Base-by-base conservation (phyloP, 1,140 invertebrate species). In the Drosophila virilis region DNA sequence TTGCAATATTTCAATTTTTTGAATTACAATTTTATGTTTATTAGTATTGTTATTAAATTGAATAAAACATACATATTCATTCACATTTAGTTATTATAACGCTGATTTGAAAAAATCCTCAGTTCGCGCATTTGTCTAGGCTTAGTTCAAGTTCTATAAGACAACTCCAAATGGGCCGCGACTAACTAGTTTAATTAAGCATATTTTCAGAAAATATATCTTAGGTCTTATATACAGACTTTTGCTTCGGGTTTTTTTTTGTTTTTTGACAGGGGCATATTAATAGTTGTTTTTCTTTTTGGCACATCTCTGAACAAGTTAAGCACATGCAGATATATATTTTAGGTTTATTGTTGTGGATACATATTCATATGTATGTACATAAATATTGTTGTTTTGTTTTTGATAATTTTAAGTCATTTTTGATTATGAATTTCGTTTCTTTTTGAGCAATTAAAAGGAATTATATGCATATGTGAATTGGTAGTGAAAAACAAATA, bases 391-490 rank as follows among this genome's bases (percentile, higher is more conserved):
- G 50, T 46, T 37, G 45, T 68, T 51, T 35, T 52, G 8, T 12
- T 64, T 69, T 42, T 62, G 72, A 58, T 33, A 78, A 58, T 33
- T 60, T 46, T 42, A 64, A 50, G 5, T 40, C 40, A 74, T 59
- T 78, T 51, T 38, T 64, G 37, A 58, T 75, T 72, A 62, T 75
- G 22, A 57, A 42, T 43, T 60, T 3, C 15, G 13, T 69, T 42
- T 67, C 50, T 13, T 72, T 51, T 84, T 84, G 81, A 85, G 80
- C 81, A 84, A 70, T 38, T 64, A 43, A 42, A 55, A 42, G 60
- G 51, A 67, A 76, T 61, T 60, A 77, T 72, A 69, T 83, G 78
- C 78, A 70, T 80, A 71, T 81, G 38, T 57, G 55, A 78, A 58
- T 69, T 32, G 51, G 40, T 69, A 83, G 8, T 33, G 28, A 33